A percentile compares a stretch with the other conserved stretches of the same genome.
Conservation (phyloP, 2,113 vertebrate species). For the cattle (Bos taurus) region DNA sequence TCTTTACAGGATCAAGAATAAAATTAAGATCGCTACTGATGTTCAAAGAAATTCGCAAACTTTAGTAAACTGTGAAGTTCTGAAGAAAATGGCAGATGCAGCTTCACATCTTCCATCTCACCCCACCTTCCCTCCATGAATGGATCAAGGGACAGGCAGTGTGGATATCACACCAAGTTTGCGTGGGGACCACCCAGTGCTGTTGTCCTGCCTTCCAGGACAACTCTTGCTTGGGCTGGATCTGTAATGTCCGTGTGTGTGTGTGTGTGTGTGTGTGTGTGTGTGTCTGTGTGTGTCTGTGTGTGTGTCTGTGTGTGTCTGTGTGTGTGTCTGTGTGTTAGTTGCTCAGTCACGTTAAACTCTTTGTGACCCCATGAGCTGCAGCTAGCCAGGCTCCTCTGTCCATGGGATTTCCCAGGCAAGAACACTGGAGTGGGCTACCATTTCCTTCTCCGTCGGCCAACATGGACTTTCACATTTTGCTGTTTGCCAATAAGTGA, state of each 20-base stretch:
- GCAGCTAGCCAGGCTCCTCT: neutral
- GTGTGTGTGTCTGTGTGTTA: neutral
- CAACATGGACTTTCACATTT: neutral
- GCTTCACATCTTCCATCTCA: neutral
- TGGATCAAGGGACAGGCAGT: neutral
- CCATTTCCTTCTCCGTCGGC: neutral
- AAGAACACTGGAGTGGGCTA: neutral
- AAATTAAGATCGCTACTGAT: neutral
- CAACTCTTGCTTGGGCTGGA: neutral
- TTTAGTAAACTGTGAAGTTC: neutral
- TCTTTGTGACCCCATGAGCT: neutral
- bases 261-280: neutral
- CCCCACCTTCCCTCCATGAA: accelerated
- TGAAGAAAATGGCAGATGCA: neutral
- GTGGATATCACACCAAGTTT: neutral
- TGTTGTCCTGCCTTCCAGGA: neutral
- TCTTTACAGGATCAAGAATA: neutral
- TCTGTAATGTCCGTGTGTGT: neutral
- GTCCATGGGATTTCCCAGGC: neutral
- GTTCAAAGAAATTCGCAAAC: neutral
- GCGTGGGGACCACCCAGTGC: no score
- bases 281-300: neutral
- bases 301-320: no score
- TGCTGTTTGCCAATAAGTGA: neutral
- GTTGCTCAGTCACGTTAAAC: neutral